These are phyloP conservation scores for Chloropsis cyanopogon DNA, from an alignment of 2,113 vertebrate species.

Conservation along the genomic window DNA sequence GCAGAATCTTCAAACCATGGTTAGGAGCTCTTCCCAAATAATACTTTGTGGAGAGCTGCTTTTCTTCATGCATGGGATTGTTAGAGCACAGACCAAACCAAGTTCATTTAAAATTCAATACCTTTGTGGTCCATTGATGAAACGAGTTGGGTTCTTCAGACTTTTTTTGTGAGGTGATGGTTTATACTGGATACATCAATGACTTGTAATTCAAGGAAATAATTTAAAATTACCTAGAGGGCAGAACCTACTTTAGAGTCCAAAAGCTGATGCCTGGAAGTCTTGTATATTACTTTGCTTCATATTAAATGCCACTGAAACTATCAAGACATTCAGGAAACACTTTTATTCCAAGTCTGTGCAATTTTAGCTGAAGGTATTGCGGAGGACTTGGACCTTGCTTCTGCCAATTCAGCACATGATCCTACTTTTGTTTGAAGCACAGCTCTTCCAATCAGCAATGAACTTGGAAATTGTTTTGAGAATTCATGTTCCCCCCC, in stretches of 20 bases:
- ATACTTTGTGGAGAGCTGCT: neutral
- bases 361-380: neutral
- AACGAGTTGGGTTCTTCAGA: neutral
- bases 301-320: neutral
- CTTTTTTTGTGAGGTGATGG: neutral
- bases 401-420: neutral
- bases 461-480: neutral
- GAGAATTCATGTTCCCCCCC: neutral
- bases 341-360: neutral
- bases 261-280: neutral
- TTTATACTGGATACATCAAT: neutral
- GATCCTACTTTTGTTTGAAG: neutral
- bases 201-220: neutral
- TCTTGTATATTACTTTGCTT: neutral
- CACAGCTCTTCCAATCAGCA: neutral
- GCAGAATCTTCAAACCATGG: neutral
- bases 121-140: neutral
- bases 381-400: neutral
- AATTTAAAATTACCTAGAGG: neutral
- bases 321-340: neutral
- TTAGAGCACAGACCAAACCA: neutral
- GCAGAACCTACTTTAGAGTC: neutral
- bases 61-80: neutral
- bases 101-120: neutral
- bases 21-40: neutral